Evolutionary conservation across 2,888 invertebrate genomes (phyloP).

Genomic region (Ectemnius cavifrons): DNA sequence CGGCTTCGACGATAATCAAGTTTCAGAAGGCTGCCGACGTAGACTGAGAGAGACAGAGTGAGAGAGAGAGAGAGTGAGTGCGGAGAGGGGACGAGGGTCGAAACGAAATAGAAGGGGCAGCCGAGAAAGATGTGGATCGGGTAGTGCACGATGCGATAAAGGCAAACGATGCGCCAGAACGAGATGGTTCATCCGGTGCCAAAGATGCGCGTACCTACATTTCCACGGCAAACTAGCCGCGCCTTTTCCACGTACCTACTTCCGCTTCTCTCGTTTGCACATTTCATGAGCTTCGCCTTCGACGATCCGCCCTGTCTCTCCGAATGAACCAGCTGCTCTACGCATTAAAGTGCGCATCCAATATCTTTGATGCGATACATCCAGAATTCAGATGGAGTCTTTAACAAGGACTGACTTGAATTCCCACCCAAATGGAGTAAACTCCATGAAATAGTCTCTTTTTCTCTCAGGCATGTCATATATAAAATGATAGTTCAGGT

Average conservation of each 20-base stretch:
- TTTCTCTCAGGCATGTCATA: too few relatives aligned
- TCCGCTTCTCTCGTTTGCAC: not conserved
- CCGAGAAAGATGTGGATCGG: slow-evolving; percentile 25
- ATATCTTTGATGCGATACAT: too few relatives aligned
- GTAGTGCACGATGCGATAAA: slow-evolving; percentile 31
- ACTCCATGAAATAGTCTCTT: too few relatives aligned
- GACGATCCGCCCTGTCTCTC: not conserved
- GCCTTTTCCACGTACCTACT: not conserved
- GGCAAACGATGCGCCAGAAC: slow-evolving; percentile 34
- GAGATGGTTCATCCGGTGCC: slow-evolving; percentile 20
- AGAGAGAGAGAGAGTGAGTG: not conserved
- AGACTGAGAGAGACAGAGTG: not conserved
- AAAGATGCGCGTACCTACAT: slow-evolving; percentile 20
- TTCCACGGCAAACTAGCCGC: not conserved
- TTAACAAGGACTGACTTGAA: too few relatives aligned
- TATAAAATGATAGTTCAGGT: too few relatives aligned
- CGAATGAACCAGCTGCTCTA: too few relatives aligned
- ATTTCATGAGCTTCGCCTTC: not conserved
- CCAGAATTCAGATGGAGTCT: too few relatives aligned
- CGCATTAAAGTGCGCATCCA: too few relatives aligned
- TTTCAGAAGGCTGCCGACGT: slow-evolving; percentile 4
- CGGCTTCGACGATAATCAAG: slow-evolving; percentile 16
- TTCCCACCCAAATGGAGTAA: too few relatives aligned
- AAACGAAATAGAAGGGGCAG: not conserved
- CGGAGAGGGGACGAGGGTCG: not conserved